Percentiles rank a stretch among this genome's conserved stretches.
phyloP scores from a whole-genome alignment of 2,888 invertebrate genomes.

The Dolomedes plantarius region DNA sequence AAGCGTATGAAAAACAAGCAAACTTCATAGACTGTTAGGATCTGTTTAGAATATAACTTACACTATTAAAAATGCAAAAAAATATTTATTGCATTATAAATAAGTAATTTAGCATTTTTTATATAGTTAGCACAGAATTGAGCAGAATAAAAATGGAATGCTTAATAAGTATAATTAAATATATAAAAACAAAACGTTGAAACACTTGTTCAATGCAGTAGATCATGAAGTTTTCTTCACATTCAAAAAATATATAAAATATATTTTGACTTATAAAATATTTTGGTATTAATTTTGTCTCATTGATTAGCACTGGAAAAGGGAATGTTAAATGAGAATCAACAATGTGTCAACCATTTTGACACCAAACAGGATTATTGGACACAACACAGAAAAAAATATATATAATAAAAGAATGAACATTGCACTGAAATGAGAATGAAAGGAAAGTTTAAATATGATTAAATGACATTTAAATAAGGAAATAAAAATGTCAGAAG shows the following conservation, averaged over 20 bases:
- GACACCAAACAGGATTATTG: background rate
- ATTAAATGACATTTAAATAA: slow-evolving; percentile 6
- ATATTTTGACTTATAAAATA: slow-evolving; percentile 4
- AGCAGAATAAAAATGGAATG: background rate
- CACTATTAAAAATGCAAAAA: too few species aligned
- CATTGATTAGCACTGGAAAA: background rate
- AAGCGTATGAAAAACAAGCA: background rate
- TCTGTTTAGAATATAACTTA: too few species aligned
- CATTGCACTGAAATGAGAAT: slow-evolving; percentile 11
- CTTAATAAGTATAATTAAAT: background rate
- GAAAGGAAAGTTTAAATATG: background rate
- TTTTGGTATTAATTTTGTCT: background rate
- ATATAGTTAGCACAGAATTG: background rate
- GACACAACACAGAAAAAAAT: background rate
- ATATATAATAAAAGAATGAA: background rate
- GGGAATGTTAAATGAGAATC: background rate
- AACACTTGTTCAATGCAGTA: too few species aligned
- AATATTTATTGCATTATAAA: too few species aligned
- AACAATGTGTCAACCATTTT: background rate
- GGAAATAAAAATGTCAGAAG: background rate
- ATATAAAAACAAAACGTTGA: background rate
- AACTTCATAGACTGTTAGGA: too few species aligned
- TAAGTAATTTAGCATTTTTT: background rate
- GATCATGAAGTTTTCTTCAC: background rate
- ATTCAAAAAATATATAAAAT: too few species aligned